Conservation (phyloP, 2,113 vertebrate genomes). For the Scatophagus argus region DNA sequence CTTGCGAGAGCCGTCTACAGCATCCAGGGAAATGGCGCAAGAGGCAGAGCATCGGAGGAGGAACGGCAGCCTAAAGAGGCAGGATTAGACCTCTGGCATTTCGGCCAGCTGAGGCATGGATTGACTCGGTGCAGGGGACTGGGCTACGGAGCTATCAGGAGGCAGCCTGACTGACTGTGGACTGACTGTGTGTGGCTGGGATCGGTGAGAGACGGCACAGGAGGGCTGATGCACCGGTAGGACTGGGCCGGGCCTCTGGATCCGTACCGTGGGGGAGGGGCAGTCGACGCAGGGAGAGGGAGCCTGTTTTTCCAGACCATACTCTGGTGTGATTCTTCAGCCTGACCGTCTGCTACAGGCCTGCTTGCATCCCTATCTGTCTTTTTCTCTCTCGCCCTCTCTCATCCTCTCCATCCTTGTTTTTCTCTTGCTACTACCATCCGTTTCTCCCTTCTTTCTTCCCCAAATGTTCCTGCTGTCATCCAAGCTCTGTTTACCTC, state of each 20-base stretch:
- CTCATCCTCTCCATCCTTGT: conserved; percentile 54
- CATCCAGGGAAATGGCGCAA: conserved; percentile 82
- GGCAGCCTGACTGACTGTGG: conserved; percentile 60
- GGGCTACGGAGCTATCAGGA: conserved; percentile 45
- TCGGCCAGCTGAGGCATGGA: conserved; percentile 63
- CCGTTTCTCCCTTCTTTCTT: conserved; percentile 17
- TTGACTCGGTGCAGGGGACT: conserved; percentile 60
- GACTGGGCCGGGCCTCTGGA: conserved; percentile 82
- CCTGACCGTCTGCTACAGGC: conserved; percentile 71
- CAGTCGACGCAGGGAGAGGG: conserved; percentile 72
- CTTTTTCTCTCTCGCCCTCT: conserved; percentile 45
- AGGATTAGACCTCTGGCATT: conserved; percentile 73
- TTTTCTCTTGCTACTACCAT: conserved; percentile 52
- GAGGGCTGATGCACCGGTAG: conserved; percentile 76
- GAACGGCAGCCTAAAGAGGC: conserved; percentile 67
- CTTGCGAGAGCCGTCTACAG: conserved; percentile 84
- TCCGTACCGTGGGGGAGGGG: conserved; percentile 84
- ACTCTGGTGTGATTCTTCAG: conserved; percentile 72
- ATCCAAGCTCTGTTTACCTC: conserved; percentile 55
- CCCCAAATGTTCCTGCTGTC: conserved; percentile 61
- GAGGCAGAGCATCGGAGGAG: conserved; percentile 73
- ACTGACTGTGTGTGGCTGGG: conserved; percentile 53
- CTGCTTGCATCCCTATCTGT: conserved; percentile 58
- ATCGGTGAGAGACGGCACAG: conserved; percentile 61
- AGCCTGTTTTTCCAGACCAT: conserved; percentile 81